phyloP scores from a whole-genome alignment of 1,140 invertebrate genomes.

The Pristionchus pacificus region DNA sequence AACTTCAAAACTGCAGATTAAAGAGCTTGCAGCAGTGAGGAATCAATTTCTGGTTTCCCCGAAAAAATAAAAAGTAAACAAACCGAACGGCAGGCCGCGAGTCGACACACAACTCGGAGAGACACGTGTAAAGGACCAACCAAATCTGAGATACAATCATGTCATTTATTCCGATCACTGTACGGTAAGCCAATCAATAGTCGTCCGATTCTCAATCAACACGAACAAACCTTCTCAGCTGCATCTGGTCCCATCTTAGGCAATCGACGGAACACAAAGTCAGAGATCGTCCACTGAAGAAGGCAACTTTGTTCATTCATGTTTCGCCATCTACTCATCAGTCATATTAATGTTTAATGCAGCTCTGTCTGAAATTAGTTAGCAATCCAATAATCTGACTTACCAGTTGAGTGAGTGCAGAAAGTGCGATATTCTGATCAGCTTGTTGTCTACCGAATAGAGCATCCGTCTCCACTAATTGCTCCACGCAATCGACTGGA shows the following conservation, averaged over 20 bases:
- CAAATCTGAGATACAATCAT: too few species aligned
- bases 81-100: slow-evolving; percentile 76
- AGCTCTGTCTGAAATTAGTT: too few species aligned
- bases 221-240: slow-evolving; percentile 22
- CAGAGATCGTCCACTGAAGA: slow-evolving; percentile 56
- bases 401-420: slow-evolving; percentile 91
- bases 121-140: slow-evolving; percentile 54
- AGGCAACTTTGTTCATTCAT: neutral
- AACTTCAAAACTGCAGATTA: too few species aligned
- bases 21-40: too few species aligned
- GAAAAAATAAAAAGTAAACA: too few species aligned
- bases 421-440: slow-evolving; percentile 95
- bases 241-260: slow-evolving; percentile 19
- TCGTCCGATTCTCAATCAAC: too few species aligned
- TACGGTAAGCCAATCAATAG: too few species aligned
- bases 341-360: too few species aligned
- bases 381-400: slow-evolving; percentile 35
- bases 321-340: too few species aligned
- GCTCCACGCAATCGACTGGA: slow-evolving; percentile 71
- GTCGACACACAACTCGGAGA: slow-evolving; percentile 87
- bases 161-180: too few species aligned
- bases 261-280: slow-evolving; percentile 43
- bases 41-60: too few species aligned
- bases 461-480: slow-evolving; percentile 86
- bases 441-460: slow-evolving; percentile 93